Conservation (phyloP, 2,797 vertebrate genomes). For the Sebastes oblongus region DNA sequence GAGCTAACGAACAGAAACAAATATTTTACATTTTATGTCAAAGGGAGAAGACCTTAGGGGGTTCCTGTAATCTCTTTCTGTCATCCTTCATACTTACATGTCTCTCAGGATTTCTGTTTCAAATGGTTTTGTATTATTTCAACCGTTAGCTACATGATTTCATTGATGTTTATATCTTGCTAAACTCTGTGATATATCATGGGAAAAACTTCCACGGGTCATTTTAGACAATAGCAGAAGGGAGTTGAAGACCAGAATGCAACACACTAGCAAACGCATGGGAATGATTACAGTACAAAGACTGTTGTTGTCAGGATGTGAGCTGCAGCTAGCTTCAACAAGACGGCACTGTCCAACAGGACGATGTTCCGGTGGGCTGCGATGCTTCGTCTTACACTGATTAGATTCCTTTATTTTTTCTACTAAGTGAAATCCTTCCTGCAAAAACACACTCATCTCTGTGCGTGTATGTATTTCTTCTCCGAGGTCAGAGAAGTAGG, state of each 20-base stretch:
- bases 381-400: conserved; percentile 15
- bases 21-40: not conserved
- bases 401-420: conserved; percentile 48
- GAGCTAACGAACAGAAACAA: conserved; percentile 12
- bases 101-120: conserved; percentile 1
- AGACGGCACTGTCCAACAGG: conserved; percentile 37
- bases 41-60: not conserved
- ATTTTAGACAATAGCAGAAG: conserved; percentile 4
- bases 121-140: conserved; percentile 3
- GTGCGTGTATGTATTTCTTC: not conserved
- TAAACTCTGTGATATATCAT: conserved; percentile 4
- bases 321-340: conserved; percentile 33
- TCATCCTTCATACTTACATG: not conserved
- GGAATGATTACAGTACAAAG: conserved; percentile 45
- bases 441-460: not conserved
- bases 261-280: conserved; percentile 14
- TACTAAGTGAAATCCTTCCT: conserved; percentile 34
- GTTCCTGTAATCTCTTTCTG: not conserved
- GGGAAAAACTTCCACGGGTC: conserved; percentile 28
- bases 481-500: not conserved
- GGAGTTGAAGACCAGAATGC: conserved; percentile 1
- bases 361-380: conserved; percentile 20
- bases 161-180: conserved; percentile 7
- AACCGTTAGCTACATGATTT: not conserved
- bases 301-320: conserved; percentile 32